A percentile compares a stretch with the other conserved stretches of the same genome.
Conservation (phyloP, 2,797 vertebrate species). For the Prionace glauca region DNA sequence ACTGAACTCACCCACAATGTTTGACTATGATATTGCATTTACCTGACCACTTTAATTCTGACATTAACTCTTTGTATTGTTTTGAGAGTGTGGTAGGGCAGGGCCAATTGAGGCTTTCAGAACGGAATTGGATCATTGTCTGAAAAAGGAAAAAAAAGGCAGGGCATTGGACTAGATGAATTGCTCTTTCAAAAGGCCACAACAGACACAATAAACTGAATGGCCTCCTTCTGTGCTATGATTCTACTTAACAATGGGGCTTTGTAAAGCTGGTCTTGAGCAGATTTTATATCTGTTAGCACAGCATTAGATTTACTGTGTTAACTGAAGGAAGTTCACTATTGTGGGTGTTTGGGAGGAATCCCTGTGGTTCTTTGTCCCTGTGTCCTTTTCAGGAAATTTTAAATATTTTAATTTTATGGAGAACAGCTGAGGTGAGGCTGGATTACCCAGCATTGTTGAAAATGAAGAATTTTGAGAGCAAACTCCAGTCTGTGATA, state of each 20-base stretch:
- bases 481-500: not conserved
- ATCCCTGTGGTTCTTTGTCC: not conserved
- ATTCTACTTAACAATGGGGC: not conserved
- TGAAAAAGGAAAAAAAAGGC: too few species aligned
- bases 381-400: not conserved
- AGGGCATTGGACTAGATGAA: too few species aligned
- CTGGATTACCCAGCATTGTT: not conserved
- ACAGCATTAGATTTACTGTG: not conserved
- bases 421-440: not conserved
- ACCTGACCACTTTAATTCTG: too few species aligned
- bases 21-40: too few species aligned
- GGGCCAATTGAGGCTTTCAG: too few species aligned
- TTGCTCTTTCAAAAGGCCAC: too few species aligned
- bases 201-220: too few species aligned
- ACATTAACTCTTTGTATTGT: not conserved
- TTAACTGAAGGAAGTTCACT: not conserved
- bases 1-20: too few species aligned
- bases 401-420: not conserved
- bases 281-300: not conserved
- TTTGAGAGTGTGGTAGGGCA: not conserved
- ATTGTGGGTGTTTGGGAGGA: not conserved
- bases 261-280: not conserved
- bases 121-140: too few species aligned
- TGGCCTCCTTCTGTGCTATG: too few species aligned
- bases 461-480: not conserved